A percentile compares a stretch with the other conserved stretches of the same genome.
phyloP scores from a whole-genome alignment of 2,888 invertebrate genomes.

The Lithophane leautieri region DNA sequence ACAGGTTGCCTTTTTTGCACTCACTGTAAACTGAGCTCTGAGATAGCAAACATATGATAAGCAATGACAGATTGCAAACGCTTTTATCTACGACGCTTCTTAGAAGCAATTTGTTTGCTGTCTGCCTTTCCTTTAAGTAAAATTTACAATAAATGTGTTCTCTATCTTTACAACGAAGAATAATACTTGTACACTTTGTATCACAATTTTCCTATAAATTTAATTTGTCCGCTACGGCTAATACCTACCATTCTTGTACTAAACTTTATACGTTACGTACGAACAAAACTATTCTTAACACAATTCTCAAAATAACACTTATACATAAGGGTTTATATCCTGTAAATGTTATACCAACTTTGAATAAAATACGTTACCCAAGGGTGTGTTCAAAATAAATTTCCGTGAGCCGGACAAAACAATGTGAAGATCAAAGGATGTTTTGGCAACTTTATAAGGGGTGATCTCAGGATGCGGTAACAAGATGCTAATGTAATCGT shows the following conservation, averaged over 20 bases:
- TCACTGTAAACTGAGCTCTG: constrained; percentile 37
- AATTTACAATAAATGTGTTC: constrained; percentile 42
- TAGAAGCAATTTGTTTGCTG: constrained; percentile 57
- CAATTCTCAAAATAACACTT: constrained; percentile 60
- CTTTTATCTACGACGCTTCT: constrained; percentile 55
- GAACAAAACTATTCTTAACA: constrained; percentile 57
- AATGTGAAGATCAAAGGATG: constrained; percentile 81
- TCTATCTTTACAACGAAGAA: constrained; percentile 25
- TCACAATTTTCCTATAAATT: constrained; percentile 35
- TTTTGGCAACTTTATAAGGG: constrained; percentile 80
- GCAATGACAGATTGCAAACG: constrained; percentile 72
- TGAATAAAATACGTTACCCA: constrained; percentile 78
- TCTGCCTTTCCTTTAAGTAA: constrained; percentile 32
- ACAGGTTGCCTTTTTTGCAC: constrained; percentile 62
- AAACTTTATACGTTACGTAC: constrained; percentile 35
- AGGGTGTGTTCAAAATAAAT: constrained; percentile 76
- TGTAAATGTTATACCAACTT: constrained; percentile 61
- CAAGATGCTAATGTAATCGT: constrained; percentile 82
- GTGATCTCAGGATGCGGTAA: constrained; percentile 77
- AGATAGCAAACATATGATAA: constrained; percentile 70
- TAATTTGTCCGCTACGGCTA: constrained; percentile 18
- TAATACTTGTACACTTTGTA: constrained; percentile 19
- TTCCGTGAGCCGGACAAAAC: constrained; percentile 83
- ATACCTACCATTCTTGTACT: constrained; percentile 30
- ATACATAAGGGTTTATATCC: constrained; percentile 58